Base-by-base conservation (phyloP, 2,888 invertebrate genomes). In the Chrysotoxum bicinctum region DNA sequence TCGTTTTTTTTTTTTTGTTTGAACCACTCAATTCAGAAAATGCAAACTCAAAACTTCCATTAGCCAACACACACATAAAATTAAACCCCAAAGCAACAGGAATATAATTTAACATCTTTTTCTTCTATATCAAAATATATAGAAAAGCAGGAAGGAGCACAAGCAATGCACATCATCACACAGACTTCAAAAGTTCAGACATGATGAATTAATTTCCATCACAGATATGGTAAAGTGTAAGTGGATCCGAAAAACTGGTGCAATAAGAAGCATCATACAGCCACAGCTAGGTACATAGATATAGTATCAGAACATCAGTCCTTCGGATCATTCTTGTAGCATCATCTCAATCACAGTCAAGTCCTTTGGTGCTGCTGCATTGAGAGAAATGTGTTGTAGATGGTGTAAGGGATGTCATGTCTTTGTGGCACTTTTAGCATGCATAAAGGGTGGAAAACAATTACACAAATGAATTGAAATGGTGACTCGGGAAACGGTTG, bases 141-240 rank as follows among this genome's bases (percentile, higher is more conserved):
- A 40, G 7, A 23, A 14, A 14, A 7, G 14, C 2, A 50, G 60
- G 21, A 40, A 50, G 40, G 0, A 19, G 43, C n/a, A 62, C 1
- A 16, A 56, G 5, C 32, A 37, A 14, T 8, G 26, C 26, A 56
- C 56, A 35, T 19, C 26, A 40, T 32, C 48, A 52, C 40, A 40
- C 45, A 45, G 7, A 62, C 45, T 30, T 30, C 43, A 64, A 64
- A 43, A 64, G 21, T 69, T 68, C 79, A 75, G 84, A 75, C 75
- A 79, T 70, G 79, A 79, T 84, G 84, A 84, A 84, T 84, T 79
- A 84, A 79, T 84, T 79, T 79, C 75, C 83, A 83, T 79, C 79
- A 30, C 30, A 70, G 75, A 75, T 70, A 75, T 66, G 64, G 30
- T 21, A 48, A 56, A 79, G 58, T 75, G 58, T 79, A 79, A 84